Evolutionary conservation across 2,797 vertebrate species (phyloP).

Genomic region (Novumbra hubbsi): DNA sequence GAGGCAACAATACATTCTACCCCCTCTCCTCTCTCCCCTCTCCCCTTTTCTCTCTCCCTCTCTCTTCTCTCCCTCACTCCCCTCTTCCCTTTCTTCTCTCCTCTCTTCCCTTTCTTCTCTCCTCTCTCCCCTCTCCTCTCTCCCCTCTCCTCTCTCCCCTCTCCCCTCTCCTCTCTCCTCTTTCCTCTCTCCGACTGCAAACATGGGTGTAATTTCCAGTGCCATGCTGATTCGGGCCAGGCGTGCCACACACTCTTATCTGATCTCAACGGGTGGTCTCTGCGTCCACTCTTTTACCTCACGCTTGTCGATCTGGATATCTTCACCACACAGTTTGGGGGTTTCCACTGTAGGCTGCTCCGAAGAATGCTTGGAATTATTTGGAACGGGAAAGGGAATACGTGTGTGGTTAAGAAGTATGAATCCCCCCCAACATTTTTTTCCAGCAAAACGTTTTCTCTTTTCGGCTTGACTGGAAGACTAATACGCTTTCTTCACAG

Average conservation of each 20-base stretch:
- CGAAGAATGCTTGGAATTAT: conserved; percentile 49
- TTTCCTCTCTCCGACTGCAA: conserved; percentile 26
- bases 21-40: neutral
- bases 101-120: too few relatives aligned
- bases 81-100: too few relatives aligned
- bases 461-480: conserved; percentile 44
- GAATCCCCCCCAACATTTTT: conserved; percentile 42
- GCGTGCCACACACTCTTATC: conserved; percentile 71
- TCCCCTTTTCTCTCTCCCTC: too few relatives aligned
- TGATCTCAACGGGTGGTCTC: conserved; percentile 75
- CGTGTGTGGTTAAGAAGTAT: conserved; percentile 43
- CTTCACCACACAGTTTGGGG: conserved; percentile 50
- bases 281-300: conserved; percentile 34
- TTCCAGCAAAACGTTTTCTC: conserved; percentile 39
- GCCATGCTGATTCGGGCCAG: conserved; percentile 73
- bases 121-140: too few relatives aligned
- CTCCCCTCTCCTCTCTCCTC: neutral
- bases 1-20: conserved; percentile 24
- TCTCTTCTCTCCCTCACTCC: too few relatives aligned
- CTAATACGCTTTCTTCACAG: conserved; percentile 18
- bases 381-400: conserved; percentile 31
- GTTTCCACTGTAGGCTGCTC: conserved; percentile 22
- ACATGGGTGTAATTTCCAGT: conserved; percentile 72
- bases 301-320: conserved; percentile 55
- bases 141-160: neutral